phyloP scores from a whole-genome alignment of 2,888 invertebrate genomes.

The Brachypalpus laphriformis region DNA sequence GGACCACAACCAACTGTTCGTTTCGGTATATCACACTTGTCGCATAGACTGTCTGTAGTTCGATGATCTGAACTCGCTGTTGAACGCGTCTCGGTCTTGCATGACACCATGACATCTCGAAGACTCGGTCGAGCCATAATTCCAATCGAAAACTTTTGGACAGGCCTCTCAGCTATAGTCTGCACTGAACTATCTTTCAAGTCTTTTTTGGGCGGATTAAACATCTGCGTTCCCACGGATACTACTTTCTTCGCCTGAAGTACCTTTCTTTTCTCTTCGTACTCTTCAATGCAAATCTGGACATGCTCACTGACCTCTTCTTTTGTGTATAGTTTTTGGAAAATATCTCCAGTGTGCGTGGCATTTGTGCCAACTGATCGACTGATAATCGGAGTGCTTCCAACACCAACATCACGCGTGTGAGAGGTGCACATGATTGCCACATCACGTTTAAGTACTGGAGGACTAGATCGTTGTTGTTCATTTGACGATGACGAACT shows the following conservation, averaged over 20 bases:
- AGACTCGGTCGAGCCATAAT: slow-evolving; percentile 78
- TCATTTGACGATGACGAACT: slow-evolving; percentile 77
- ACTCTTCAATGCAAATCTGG: slow-evolving; percentile 76
- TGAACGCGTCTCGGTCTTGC: slow-evolving; percentile 82
- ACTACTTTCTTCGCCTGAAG: slow-evolving; percentile 76
- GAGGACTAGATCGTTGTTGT: slow-evolving; percentile 65
- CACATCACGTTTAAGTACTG: slow-evolving; percentile 84
- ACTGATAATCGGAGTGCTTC: slow-evolving; percentile 80
- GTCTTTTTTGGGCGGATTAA: slow-evolving; percentile 77
- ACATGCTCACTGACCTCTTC: slow-evolving; percentile 79
- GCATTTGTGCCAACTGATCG: slow-evolving; percentile 79
- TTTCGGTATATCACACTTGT: slow-evolving; percentile 83
- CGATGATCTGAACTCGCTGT: slow-evolving; percentile 84
- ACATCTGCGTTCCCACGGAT: slow-evolving; percentile 81
- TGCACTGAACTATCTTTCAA: slow-evolving; percentile 77
- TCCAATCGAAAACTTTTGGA: slow-evolving; percentile 77
- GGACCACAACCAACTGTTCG: slow-evolving; percentile 85
- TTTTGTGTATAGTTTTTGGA: slow-evolving; percentile 81
- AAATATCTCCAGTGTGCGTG: slow-evolving; percentile 74
- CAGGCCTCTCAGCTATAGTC: slow-evolving; percentile 77
- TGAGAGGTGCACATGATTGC: slow-evolving; percentile 87
- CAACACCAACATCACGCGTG: slow-evolving; percentile 86
- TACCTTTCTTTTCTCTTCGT: slow-evolving; percentile 74
- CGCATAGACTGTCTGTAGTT: slow-evolving; percentile 83
- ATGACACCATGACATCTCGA: slow-evolving; percentile 79